These are phyloP conservation scores for Istiophorus platypterus DNA, from an alignment of 2,113 vertebrate species.

Conservation along the genomic window DNA sequence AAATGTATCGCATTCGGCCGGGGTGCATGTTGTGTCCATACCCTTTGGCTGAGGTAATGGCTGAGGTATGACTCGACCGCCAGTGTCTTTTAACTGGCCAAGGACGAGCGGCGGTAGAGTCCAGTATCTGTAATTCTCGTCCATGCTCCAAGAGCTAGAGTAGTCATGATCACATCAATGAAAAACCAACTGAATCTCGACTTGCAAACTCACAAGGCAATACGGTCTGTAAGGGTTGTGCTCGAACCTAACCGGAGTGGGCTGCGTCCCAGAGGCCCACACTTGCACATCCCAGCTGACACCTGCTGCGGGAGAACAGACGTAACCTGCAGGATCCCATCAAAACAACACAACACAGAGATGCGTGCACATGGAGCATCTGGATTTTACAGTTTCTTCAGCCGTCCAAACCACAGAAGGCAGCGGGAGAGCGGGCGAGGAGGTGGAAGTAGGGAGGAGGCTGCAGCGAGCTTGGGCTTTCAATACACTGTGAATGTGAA, in stretches of 20 bases:
- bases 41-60: constrained; percentile 36
- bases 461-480: constrained; percentile 61
- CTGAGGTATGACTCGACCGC: constrained; percentile 37
- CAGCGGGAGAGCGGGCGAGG: constrained; percentile 13
- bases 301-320: constrained; percentile 48
- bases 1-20: constrained; percentile 10
- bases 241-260: constrained; percentile 25
- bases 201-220: constrained; percentile 49
- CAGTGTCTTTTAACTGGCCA: neutral
- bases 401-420: constrained; percentile 57
- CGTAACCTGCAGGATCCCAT: constrained; percentile 41
- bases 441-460: constrained; percentile 36
- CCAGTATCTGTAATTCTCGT: constrained; percentile 15
- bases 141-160: constrained; percentile 39
- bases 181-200: constrained; percentile 22
- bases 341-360: constrained; percentile 35
- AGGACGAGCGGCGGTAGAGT: constrained; percentile 8
- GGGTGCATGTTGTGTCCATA: neutral
- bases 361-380: constrained; percentile 26
- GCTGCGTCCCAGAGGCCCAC: constrained; percentile 9
- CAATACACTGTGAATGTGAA: constrained; percentile 45
- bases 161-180: neutral
- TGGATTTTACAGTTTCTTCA: constrained; percentile 33
- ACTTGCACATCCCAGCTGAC: neutral
- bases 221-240: constrained; percentile 39